Conservation (phyloP, 2,113 vertebrate genomes). For the Pristiophorus japonicus region DNA sequence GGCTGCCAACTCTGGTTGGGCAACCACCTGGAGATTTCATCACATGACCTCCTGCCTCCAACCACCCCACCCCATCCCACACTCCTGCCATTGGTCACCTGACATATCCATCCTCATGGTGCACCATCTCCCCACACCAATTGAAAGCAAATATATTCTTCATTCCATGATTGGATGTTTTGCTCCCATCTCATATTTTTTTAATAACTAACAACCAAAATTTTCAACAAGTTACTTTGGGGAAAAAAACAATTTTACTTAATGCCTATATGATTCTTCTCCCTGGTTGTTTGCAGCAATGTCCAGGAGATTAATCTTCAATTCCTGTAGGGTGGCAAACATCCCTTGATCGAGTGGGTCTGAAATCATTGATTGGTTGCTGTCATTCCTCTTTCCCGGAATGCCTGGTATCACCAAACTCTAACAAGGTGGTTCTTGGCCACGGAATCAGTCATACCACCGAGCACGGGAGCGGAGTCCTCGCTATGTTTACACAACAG, state of each 20-base stretch:
- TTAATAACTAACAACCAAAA: too few relatives aligned
- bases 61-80: not conserved
- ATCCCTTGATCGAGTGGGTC: too few relatives aligned
- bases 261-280: not conserved
- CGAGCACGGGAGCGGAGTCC: not conserved
- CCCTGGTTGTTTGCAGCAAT: not conserved
- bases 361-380: not conserved
- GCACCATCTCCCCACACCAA: not conserved
- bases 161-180: not conserved
- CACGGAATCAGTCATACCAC: not conserved
- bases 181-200: too few relatives aligned
- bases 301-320: too few relatives aligned
- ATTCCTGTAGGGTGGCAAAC: too few relatives aligned
- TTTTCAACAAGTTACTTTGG: too few relatives aligned
- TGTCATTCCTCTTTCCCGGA: not conserved
- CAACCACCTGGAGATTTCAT: not conserved
- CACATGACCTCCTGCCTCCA: not conserved
- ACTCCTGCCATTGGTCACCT: not conserved
- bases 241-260: not conserved
- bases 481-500: not conserved
- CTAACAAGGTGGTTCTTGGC: not conserved
- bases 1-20: too few relatives aligned
- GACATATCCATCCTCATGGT: not conserved
- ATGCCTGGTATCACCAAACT: not conserved
- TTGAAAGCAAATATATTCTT: not conserved